Evolutionary conservation across 1,140 invertebrate species (phyloP), one percentile per base, ranked within the genome.

Genomic region (Matsumurasca onukii): DNA sequence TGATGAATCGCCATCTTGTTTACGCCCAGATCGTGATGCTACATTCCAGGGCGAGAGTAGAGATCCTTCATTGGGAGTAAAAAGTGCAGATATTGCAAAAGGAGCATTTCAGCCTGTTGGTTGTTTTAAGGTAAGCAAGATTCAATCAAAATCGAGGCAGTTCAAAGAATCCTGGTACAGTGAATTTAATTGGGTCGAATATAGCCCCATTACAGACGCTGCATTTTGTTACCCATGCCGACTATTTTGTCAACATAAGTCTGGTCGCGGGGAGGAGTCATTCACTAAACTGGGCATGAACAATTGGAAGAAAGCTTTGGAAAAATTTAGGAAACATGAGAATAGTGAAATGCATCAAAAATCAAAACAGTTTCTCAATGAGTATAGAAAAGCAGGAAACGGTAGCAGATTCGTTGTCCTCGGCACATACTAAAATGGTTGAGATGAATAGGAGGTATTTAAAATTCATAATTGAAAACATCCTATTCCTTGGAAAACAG

Each of bases 401-500:
- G 24, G 51, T n/a, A 5, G 51, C 17, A 55, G 17, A 25, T 20
- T 55, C 17, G 17, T 55, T 55, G 24, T 55, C 24, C 51, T 55
- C 51, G 24, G 51, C 51, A 55, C 24, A 25, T 5, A 55, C 51
- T 55, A 55, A 55, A 55, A 55, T 25, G 51, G 51, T 55, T 55
- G 17, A 55, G 51, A 25, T 25, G 17, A 55, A 39, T 39, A 39
- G 34, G 34, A 39, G 34, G 34, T 39, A 39, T 39, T 9, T 39
- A 39, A 39, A 39, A 55, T 55, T 55, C 51, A 55, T 55, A 25
- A 12, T 55, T n/a, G 51, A 55, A 55, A 55, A n/a, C 17, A 55
- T 55, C 51, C 24, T 55, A 55, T 55, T 55, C 51, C 51, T 55
- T 55, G 24, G 51, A n/a, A 55, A 55, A 55, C 51, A 55, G 51